These are phyloP conservation scores for Magallana gigas DNA, from an alignment of 1,140 invertebrate genomes.

Conservation along the genomic window DNA sequence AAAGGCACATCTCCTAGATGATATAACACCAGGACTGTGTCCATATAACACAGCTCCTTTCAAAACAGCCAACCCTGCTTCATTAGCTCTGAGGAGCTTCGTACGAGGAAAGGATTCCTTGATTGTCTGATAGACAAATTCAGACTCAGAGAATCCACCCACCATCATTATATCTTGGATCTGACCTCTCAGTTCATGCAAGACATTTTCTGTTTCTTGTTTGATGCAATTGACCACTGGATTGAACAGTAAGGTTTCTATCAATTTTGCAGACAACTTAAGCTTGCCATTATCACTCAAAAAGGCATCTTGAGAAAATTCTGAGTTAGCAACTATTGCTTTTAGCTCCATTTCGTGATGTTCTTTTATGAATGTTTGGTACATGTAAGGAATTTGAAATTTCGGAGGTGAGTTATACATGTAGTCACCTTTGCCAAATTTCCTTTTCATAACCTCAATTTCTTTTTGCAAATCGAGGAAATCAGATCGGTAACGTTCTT, in stretches of 20 bases:
- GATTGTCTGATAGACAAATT: constrained; percentile 40
- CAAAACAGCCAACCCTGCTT: constrained; percentile 41
- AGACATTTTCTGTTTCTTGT: neutral
- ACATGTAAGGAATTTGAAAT: constrained; percentile 45
- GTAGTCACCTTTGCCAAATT: constrained; percentile 5
- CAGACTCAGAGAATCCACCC: constrained; percentile 55
- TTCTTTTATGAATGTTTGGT: constrained; percentile 29
- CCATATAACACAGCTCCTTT: constrained; percentile 53
- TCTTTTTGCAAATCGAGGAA: constrained; percentile 57
- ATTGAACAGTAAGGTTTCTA: neutral
- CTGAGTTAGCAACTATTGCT: constrained; percentile 1
- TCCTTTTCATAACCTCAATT: constrained; percentile 55
- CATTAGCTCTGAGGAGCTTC: neutral
- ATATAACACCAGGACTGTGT: constrained; percentile 20
- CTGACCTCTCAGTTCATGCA: constrained; percentile 10
- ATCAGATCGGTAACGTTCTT: constrained; percentile 64
- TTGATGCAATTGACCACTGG: neutral
- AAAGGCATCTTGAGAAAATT: neutral
- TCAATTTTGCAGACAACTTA: neutral
- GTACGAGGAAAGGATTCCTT: neutral
- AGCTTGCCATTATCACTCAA: neutral
- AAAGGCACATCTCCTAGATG: constrained; percentile 14
- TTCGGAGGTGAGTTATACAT: neutral
- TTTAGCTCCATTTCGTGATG: constrained; percentile 43
- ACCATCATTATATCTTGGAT: constrained; percentile 46